A percentile compares a stretch with the other conserved stretches of the same genome.
phyloP scores from a whole-genome alignment of 1,140 invertebrate species.

The Megalonaias nervosa region DNA sequence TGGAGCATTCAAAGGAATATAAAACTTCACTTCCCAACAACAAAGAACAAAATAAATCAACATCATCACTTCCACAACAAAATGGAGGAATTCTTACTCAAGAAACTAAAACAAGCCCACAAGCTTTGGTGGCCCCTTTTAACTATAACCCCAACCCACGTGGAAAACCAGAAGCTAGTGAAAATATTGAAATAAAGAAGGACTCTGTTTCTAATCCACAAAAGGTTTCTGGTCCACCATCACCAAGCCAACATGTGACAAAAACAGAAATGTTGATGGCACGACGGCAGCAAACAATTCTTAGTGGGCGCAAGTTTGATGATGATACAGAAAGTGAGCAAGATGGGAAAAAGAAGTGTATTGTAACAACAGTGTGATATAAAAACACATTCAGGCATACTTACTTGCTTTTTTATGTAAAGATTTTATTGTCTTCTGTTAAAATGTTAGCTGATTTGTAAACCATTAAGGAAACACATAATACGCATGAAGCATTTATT shows the following conservation, averaged over 20 bases:
- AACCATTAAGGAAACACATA: too few relatives aligned
- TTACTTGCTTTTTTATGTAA: too few relatives aligned
- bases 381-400: too few relatives aligned
- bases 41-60: conserved; percentile 6
- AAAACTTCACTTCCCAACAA: conserved; percentile 13
- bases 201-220: neutral
- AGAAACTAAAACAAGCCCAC: conserved; percentile 29
- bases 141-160: conserved; percentile 72
- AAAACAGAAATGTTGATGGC: conserved; percentile 71
- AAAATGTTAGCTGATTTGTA: too few relatives aligned
- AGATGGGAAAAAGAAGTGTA: conserved; percentile 39
- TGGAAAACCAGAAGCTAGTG: too few relatives aligned
- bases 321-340: neutral
- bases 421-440: too few relatives aligned
- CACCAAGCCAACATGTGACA: conserved; percentile 51
- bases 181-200: neutral
- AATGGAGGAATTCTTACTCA: neutral
- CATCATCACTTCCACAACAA: neutral
- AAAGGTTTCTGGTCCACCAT: conserved; percentile 11
- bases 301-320: conserved; percentile 32
- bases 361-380: conserved; percentile 49
- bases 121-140: conserved; percentile 74
- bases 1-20: conserved; percentile 19
- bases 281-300: conserved; percentile 54
- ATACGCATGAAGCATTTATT: too few relatives aligned